Conservation (phyloP, 1,140 invertebrate species). For the Ips typographus region DNA sequence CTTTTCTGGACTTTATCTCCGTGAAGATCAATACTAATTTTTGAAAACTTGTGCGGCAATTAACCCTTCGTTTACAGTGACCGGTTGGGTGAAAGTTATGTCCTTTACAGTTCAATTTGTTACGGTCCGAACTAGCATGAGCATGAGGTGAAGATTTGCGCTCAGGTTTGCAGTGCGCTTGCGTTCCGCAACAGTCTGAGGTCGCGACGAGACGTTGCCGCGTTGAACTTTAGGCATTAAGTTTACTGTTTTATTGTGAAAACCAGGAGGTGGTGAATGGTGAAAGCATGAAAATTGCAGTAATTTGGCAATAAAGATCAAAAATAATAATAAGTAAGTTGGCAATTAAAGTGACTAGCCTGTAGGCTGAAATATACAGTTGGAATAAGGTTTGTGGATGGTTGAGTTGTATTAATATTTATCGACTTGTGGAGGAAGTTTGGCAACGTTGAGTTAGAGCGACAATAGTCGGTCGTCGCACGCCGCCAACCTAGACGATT, state of each 20-base stretch:
- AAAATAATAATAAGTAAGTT: no score
- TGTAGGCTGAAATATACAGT: background rate
- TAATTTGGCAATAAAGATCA: no score
- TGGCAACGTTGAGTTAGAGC: constrained; percentile 10
- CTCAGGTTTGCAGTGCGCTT: constrained; percentile 29
- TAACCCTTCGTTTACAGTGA: no score
- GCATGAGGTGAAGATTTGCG: constrained; percentile 19
- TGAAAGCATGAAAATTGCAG: no score
- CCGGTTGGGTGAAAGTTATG: no score
- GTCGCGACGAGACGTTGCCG: constrained; percentile 39
- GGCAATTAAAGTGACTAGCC: no score
- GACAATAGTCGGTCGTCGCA: constrained; percentile 31
- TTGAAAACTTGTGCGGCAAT: no score
- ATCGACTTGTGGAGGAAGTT: constrained; percentile 6
- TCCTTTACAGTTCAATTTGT: background rate
- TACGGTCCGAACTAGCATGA: background rate
- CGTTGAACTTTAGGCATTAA: no score
- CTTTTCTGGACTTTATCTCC: no score
- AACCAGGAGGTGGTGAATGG: no score
- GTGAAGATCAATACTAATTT: no score
- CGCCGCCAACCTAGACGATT: constrained; percentile 32
- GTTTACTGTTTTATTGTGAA: no score
- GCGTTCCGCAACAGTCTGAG: constrained; percentile 41
- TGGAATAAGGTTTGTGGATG: background rate
- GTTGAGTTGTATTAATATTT: constrained; percentile 5